phyloP scores from a whole-genome alignment of 64 coral and sea anemone genomes.

The Dendrophyllia cribrosa region DNA sequence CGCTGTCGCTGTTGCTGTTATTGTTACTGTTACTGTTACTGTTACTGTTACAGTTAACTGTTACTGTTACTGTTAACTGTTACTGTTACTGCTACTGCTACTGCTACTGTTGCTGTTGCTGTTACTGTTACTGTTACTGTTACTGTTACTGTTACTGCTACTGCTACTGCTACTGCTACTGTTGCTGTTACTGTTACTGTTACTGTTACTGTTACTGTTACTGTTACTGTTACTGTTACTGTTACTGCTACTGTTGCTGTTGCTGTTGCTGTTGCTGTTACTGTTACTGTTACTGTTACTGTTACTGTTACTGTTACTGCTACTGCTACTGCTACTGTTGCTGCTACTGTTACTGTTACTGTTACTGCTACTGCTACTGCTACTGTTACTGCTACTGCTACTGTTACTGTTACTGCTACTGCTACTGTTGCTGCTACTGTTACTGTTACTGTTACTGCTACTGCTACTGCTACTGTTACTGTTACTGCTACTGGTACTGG shows the following conservation, averaged over 20 bases:
- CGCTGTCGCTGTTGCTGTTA: too few relatives aligned
- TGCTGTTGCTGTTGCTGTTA: background rate
- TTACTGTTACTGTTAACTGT: background rate
- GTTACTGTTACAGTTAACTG: too few relatives aligned
- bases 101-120: background rate
- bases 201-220: background rate
- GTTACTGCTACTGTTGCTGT: background rate
- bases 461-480: background rate
- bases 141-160: background rate
- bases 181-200: background rate
- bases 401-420: background rate
- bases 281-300: conserved; percentile 6
- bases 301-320: background rate
- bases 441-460: background rate
- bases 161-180: conserved; percentile 9
- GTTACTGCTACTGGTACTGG: conserved; percentile 17
- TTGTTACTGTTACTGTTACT: background rate
- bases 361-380: background rate
- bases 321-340: background rate
- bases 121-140: background rate
- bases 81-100: conserved; percentile 8
- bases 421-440: too few relatives aligned
- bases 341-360: background rate
- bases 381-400: conserved; percentile 1
- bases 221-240: conserved; percentile 1